Evolutionary conservation across 2,888 invertebrate species (phyloP), one percentile per base, ranked within the genome.

Genomic region (Lasioglossum zephyrum): DNA sequence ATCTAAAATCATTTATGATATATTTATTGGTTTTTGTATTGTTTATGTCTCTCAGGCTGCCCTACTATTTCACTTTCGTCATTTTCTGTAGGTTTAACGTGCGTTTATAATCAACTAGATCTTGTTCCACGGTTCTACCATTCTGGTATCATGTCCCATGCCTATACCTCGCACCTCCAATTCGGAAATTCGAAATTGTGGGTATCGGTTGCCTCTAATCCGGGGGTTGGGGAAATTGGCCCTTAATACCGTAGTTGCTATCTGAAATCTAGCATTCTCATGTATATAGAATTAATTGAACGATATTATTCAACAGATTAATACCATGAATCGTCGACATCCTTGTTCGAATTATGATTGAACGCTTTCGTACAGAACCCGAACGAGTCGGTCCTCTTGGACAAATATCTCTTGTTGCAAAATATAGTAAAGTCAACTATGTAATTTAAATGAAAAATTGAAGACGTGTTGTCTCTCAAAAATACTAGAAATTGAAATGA

Each of bases 161-260:
- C n/a, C 70, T 70, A 41, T 11, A 5, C 11, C 41, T 11, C 39
- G 11, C 41, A 22, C 70, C 41, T 39, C 41, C 70, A 41, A 70
- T 70, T 70, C 70, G 70, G 70, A 70, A 70, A 70, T 70, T 70
- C 70, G 70, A n/a, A 70, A 70, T 70, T 41, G 70, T 41, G 70
- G 70, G 70, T 70, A 70, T 70, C 70, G 70, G 70, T 70, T 41
- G 13, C n/a, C 70, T n/a, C 41, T 70, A 70, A 70, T 70, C 70
- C 70, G 22, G n/a, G 39, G 41, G 11, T n/a, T 5, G 41, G n/a
- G 70, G 70, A 41, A 70, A 70, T 70, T 70, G 70, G 70, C 70
- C 70, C n/a, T 70, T 70, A 70, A 70, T 70, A 41, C 70, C 70
- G 41, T 41, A n/a, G 70, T 41, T 22, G 41, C 41, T 39, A 70